These are phyloP conservation scores for Noctuana brunneofusca DNA, from an alignment of 2,888 invertebrate species.

Conservation along the genomic window DNA sequence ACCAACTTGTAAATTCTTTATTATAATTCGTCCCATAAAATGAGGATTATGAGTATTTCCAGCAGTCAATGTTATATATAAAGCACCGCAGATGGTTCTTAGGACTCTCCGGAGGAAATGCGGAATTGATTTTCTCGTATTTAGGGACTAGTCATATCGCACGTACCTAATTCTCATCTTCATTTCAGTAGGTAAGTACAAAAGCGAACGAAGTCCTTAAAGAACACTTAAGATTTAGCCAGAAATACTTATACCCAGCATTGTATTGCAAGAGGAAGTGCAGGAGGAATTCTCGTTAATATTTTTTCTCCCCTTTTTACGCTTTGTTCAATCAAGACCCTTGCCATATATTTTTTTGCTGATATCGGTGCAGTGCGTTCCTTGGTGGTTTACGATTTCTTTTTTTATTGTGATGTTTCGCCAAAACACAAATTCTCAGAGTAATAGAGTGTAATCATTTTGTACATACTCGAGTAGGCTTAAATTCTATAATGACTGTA, in stretches of 20 bases:
- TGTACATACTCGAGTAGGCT: too few species aligned
- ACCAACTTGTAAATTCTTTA: too few species aligned
- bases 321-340: neutral
- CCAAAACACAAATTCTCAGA: too few species aligned
- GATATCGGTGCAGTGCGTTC: neutral
- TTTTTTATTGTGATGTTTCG: too few species aligned
- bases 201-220: neutral
- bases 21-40: too few species aligned
- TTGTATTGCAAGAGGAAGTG: slow-evolving; percentile 1
- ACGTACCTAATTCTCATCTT: neutral
- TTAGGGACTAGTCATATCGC: too few species aligned
- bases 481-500: too few species aligned
- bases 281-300: neutral
- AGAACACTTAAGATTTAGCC: neutral
- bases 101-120: neutral
- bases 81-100: too few species aligned
- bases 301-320: neutral
- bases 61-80: too few species aligned
- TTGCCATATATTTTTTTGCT: neutral
- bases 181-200: neutral
- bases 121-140: too few species aligned
- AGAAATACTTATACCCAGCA: neutral
- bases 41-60: too few species aligned
- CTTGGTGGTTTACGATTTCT: neutral
- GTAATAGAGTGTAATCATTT: too few species aligned